These are phyloP conservation scores for Laothoe populi DNA, from an alignment of 2,888 invertebrate species.

Conservation along the genomic window DNA sequence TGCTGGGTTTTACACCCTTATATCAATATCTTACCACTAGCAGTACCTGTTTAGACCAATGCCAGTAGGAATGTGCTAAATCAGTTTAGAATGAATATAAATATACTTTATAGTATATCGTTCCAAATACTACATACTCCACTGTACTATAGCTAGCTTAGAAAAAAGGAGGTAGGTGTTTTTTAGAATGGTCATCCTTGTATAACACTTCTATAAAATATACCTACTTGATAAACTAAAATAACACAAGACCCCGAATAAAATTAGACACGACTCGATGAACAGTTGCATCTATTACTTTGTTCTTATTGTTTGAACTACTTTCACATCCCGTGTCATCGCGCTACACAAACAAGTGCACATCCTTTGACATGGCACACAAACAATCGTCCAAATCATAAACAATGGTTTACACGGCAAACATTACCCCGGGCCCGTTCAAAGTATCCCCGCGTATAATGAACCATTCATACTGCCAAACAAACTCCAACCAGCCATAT, in stretches of 20 bases:
- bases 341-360: constrained; percentile 77
- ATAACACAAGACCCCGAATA: constrained; percentile 10
- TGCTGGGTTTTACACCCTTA: too few species aligned
- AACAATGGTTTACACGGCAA: constrained; percentile 83
- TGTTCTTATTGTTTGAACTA: constrained; percentile 60
- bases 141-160: too few species aligned
- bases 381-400: constrained; percentile 84
- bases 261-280: constrained; percentile 26
- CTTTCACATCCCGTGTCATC: constrained; percentile 51
- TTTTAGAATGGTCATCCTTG: too few species aligned
- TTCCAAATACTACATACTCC: too few species aligned
- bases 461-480: constrained; percentile 84
- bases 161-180: too few species aligned
- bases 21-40: too few species aligned
- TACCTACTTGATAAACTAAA: neutral
- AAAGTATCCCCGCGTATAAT: constrained; percentile 81
- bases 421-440: constrained; percentile 75
- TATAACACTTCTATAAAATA: neutral
- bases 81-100: too few species aligned
- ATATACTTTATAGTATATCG: too few species aligned
- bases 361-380: constrained; percentile 83
- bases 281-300: constrained; percentile 35
- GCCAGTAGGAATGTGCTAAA: too few species aligned
- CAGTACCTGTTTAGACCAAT: too few species aligned
- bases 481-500: constrained; percentile 84